Evolutionary conservation across 2,888 invertebrate genomes (phyloP), one percentile per base, ranked within the genome.

Genomic region (Ormyrus labotus): DNA sequence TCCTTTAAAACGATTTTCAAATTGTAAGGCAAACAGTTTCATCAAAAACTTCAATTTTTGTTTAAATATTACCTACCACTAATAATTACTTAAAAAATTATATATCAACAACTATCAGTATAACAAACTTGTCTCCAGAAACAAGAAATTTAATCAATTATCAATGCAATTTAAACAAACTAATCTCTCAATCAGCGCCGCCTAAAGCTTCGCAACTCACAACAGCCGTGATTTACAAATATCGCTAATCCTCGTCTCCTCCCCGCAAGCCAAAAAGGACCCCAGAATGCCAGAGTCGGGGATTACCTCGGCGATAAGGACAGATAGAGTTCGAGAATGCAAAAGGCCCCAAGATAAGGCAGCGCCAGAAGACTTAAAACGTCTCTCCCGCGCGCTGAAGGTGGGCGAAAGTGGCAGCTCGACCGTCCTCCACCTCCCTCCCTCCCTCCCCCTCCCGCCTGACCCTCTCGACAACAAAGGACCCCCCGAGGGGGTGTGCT

Each of bases 391-490:
- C 19, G 19, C 87, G 88, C 87, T 86, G 86, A 86, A 88, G 88
- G 86, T 72, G 87, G 88, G 89, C 86, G 88, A 89, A 89, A 90
- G 89, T 88, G 89, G 86, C 70, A 60, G 69, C 64, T 64, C 64
- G 55, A 85, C 78, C 58, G 10, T 13, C 34, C 34, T 83, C 73
- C 84, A 83, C n/a, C 68, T 45, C 10, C 60, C 88, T 87, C 53
- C 45, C 72, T 63, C 71, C 51, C 51, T 13, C 47, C 0, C 47
- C n/a, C 68, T 53, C 60, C 19, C 53, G 5, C 51, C 88, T 87
- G 89, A 89, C 89, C 90, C 87, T 88, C 88, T 86, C 85, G 88
- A 90, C 90, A 90, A 90, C 90, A 90, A 90, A 90, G 90, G 90
- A 90, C 87, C 89, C 88, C 90, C 76, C 80, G 87, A 85, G 89